Base-by-base conservation (phyloP, 1,140 invertebrate species). In the Heliconius melpomene region DNA sequence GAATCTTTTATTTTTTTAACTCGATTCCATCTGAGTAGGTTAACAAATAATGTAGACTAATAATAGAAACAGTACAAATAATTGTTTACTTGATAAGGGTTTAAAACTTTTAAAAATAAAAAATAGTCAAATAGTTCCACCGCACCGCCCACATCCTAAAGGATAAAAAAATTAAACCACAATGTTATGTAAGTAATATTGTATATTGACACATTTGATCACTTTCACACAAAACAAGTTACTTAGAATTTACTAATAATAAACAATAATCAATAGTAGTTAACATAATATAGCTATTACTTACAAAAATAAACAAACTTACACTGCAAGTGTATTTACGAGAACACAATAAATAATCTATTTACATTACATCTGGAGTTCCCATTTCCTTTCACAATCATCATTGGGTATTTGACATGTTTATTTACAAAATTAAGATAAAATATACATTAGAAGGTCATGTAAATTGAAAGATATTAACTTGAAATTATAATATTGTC, bases 131-230 rank as follows among this genome's bases (percentile, higher is more conserved):
- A 29, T 16, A 29, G 26, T 29, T 66, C 60, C 60, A 66, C 60
- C 18, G 75, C 60, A 36, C 29, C 29, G 38, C 18, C 75, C 46
- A 77, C 76, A n/a, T 72, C 40, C 76, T 52, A 23, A 60, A 32
- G 7, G 50, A 50, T 80, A 79, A 57, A 76, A 70, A 78, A 93
- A 90, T 87, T 70, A 92, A 92, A 92, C 86, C 79, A 89, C 83
- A 83, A 77, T 83, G 50, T 76, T 82, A 81, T 87, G 87, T 91
- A 92, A 92, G 90, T 94, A 90, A 90, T 92, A 85, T 90, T 92
- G 88, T 94, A 93, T 93, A 93, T 93, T 94, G 91, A 94, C 87
- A 92, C 89, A 90, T 91, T 90, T 90, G 86, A 89, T 90, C 91
- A 93, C 88, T 90, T 90, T 85, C 91, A 91, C 92, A 92, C 90